phyloP scores from a whole-genome alignment of 2,797 vertebrate species.

The Pangasius krempfi region DNA sequence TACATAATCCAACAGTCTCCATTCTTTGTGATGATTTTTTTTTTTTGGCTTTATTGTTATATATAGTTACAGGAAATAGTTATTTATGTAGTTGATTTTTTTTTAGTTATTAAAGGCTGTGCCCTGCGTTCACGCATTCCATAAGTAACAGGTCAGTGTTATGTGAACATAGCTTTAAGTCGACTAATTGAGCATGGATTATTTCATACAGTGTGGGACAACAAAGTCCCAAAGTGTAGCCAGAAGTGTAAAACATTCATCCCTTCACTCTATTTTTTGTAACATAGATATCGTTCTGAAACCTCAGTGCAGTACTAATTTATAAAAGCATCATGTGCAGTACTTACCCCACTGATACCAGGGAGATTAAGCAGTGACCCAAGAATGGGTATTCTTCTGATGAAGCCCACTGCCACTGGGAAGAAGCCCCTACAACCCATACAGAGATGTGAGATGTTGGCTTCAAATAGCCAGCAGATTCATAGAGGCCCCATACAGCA shows the following conservation, averaged over 20 bases:
- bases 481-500: background rate
- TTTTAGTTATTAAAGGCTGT: background rate
- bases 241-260: background rate
- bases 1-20: background rate
- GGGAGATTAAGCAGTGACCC: slow-evolving; percentile 95
- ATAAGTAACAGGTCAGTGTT: background rate
- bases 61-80: background rate
- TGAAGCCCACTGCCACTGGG: slow-evolving; percentile 93
- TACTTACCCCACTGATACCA: slow-evolving; percentile 93
- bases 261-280: background rate
- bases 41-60: background rate
- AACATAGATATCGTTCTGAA: background rate
- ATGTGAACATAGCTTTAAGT: background rate
- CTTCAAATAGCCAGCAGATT: background rate
- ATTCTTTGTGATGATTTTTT: background rate
- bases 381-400: slow-evolving; percentile 94
- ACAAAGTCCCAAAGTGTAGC: background rate
- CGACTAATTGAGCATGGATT: background rate
- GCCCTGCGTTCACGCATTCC: background rate
- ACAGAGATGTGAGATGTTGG: background rate
- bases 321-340: background rate
- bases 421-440: slow-evolving; percentile 90
- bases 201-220: background rate
- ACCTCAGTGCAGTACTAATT: background rate
- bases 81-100: background rate